These are phyloP conservation scores for Carapus acus DNA, from an alignment of 2,797 vertebrate genomes.

Conservation along the genomic window DNA sequence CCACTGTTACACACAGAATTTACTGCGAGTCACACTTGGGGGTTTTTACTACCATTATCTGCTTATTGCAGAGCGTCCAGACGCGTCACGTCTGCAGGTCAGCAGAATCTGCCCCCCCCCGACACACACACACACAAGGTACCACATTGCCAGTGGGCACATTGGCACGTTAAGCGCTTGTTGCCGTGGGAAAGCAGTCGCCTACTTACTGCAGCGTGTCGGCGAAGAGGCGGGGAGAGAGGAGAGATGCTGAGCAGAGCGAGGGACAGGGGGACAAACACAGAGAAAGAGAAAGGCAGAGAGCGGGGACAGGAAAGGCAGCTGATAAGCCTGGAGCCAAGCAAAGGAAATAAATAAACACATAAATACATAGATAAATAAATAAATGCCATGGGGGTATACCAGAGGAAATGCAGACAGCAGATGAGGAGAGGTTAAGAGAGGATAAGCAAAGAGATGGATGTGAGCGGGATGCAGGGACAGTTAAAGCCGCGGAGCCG, in stretches of 20 bases:
- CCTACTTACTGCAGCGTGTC: conserved; percentile 14
- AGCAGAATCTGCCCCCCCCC: conserved; percentile 17
- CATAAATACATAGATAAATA: conserved; percentile 11
- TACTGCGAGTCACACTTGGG: conserved; percentile 11
- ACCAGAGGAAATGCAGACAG: conserved; percentile 3
- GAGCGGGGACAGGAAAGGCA: conserved; percentile 13
- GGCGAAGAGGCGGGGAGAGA: conserved; percentile 14
- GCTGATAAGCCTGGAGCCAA: too few relatives aligned
- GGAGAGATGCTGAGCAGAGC: neutral
- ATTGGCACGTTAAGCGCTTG: neutral
- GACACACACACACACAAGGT: too few relatives aligned
- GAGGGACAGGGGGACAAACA: neutral
- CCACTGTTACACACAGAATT: conserved; percentile 24
- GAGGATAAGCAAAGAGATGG: neutral
- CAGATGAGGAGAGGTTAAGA: conserved; percentile 1
- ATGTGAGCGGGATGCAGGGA: neutral
- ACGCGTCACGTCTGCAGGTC: conserved; percentile 23
- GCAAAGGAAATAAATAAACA: conserved; percentile 31
- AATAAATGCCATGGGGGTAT: conserved; percentile 1
- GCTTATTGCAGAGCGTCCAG: conserved; percentile 27
- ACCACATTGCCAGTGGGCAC: conserved; percentile 1
- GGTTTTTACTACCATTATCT: conserved; percentile 35
- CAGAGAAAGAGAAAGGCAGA: neutral
- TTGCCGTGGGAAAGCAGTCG: conserved; percentile 3
- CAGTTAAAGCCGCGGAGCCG: neutral